Evolutionary conservation across 2,888 invertebrate species (phyloP).

Genomic region (Eumacrocentrus americanus): DNA sequence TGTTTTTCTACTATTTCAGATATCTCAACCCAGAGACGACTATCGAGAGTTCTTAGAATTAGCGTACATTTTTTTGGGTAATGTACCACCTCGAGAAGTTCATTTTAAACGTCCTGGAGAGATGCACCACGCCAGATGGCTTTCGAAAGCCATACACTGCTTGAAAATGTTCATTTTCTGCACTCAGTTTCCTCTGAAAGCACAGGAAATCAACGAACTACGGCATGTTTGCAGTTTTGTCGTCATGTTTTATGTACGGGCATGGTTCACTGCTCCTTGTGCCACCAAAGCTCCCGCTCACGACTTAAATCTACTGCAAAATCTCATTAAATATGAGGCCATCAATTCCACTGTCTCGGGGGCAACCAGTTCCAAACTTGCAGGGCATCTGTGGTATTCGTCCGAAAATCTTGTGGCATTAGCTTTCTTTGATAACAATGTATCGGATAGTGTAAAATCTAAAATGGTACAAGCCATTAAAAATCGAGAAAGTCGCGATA

Average conservation of each 20-base stretch:
- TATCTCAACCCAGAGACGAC: slow-evolving; percentile 29
- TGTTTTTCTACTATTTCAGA: neutral
- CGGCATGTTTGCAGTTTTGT: slow-evolving; percentile 21
- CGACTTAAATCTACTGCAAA: slow-evolving; percentile 15
- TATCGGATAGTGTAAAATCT: neutral
- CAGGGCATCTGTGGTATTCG: slow-evolving; percentile 12
- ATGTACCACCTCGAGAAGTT: slow-evolving; percentile 4
- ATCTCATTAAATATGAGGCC: slow-evolving; percentile 9
- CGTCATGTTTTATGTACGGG: slow-evolving; percentile 9
- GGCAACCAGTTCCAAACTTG: neutral
- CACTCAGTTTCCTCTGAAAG: slow-evolving; percentile 3
- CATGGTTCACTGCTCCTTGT: slow-evolving; percentile 16
- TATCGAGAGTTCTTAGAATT: slow-evolving; percentile 37
- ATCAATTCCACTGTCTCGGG: slow-evolving; percentile 13
- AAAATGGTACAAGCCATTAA: slow-evolving; percentile 14
- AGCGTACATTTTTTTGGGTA: slow-evolving; percentile 36
- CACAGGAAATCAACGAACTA: slow-evolving; percentile 7
- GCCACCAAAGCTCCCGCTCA: slow-evolving; percentile 13
- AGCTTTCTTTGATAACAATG: slow-evolving; percentile 10
- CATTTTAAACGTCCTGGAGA: slow-evolving; percentile 34
- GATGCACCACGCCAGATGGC: slow-evolving; percentile 35
- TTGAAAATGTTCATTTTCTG: slow-evolving; percentile 24
- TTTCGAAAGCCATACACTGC: slow-evolving; percentile 27
- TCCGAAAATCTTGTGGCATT: slow-evolving; percentile 16
- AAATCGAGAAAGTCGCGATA: neutral